These are phyloP conservation scores for Drosophila barbarae DNA, from an alignment of 2,888 invertebrate genomes.

Conservation along the genomic window DNA sequence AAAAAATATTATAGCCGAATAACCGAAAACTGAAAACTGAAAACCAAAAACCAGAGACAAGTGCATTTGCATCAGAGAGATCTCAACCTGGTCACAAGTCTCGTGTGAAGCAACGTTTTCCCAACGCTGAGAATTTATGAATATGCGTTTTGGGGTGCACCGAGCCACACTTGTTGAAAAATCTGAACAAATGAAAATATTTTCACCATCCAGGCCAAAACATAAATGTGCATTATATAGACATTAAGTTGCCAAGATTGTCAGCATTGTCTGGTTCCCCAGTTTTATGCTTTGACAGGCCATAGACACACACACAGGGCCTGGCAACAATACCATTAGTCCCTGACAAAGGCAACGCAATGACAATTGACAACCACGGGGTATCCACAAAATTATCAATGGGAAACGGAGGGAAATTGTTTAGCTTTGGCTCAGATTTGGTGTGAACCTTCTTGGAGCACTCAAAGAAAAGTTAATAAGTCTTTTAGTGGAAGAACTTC, in stretches of 20 bases:
- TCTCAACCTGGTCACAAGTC: conserved; percentile 22
- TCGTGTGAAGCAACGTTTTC: conserved; percentile 65
- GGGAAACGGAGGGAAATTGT: conserved; percentile 28
- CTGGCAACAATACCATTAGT: conserved; percentile 70
- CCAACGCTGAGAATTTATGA: conserved; percentile 39
- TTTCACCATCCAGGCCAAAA: conserved; percentile 51
- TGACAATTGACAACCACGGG: conserved; percentile 61
- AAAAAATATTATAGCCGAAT: conserved; percentile 43
- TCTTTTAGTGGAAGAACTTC: too few relatives aligned
- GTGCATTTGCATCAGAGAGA: conserved; percentile 62
- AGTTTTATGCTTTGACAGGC: conserved; percentile 67
- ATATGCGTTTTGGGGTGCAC: conserved; percentile 34
- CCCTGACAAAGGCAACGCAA: conserved; percentile 51
- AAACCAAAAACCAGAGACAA: conserved; percentile 47
- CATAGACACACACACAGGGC: conserved; percentile 49
- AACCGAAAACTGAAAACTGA: conserved; percentile 12
- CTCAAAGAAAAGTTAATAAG: neutral
- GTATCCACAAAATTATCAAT: conserved; percentile 50
- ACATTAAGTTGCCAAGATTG: conserved; percentile 42
- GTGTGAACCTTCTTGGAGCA: conserved; percentile 58
- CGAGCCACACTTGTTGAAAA: conserved; percentile 68
- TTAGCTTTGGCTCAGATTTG: conserved; percentile 25
- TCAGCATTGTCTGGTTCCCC: conserved; percentile 51
- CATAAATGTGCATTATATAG: conserved; percentile 59
- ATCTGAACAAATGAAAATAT: conserved; percentile 57